Evolutionary conservation across 2,888 invertebrate species (phyloP).

Genomic region (Temnothorax unifasciatus): DNA sequence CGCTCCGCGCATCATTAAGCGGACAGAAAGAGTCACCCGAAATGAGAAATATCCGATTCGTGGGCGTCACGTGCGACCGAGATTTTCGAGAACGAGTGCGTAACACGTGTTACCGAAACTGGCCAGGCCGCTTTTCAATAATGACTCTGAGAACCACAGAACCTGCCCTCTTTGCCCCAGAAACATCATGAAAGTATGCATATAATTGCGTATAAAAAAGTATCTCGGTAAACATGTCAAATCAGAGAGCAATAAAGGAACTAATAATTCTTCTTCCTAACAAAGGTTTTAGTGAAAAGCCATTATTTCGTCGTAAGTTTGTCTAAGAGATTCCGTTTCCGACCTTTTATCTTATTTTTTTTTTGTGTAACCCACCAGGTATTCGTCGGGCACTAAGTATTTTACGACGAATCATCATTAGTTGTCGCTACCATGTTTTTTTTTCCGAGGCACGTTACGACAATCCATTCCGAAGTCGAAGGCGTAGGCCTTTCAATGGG

Average conservation of each 20-base stretch:
- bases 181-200: background rate
- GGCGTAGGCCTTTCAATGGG: slow-evolving; percentile 59
- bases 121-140: slow-evolving; percentile 41
- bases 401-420: slow-evolving; percentile 20
- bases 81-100: slow-evolving; percentile 64
- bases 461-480: slow-evolving; percentile 57
- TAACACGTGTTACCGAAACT: slow-evolving; percentile 70
- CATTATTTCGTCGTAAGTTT: background rate
- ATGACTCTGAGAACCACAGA: slow-evolving; percentile 54
- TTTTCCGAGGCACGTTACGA: slow-evolving; percentile 21
- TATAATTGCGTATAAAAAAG: slow-evolving; percentile 29
- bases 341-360: background rate
- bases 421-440: slow-evolving; percentile 19
- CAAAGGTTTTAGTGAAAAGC: background rate
- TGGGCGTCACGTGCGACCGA: slow-evolving; percentile 65
- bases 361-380: background rate
- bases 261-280: background rate
- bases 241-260: background rate
- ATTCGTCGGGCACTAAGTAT: background rate
- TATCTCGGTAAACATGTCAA: slow-evolving; percentile 64
- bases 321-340: background rate
- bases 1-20: slow-evolving; percentile 73
- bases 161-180: background rate
- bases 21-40: slow-evolving; percentile 50
- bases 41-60: slow-evolving; percentile 62